A percentile compares a stretch with the other conserved stretches of the same genome.
Evolutionary conservation across 2,888 invertebrate genomes (phyloP).

Genomic region (Fragum fragum): DNA sequence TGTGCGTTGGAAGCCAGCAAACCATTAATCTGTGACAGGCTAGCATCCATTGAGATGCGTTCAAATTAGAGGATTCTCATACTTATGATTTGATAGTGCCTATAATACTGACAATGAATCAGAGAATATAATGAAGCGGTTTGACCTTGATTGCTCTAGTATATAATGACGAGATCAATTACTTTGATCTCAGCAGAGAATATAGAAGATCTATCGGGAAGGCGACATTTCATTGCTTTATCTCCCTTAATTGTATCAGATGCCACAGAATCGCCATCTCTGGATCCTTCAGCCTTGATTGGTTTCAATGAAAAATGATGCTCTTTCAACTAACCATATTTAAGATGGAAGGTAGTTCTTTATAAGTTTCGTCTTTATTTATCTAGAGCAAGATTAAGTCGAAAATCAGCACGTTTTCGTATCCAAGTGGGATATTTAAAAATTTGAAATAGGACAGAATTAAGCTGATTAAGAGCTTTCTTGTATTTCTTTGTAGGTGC

Average conservation of each 20-base stretch:
- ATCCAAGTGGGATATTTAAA: too few species aligned
- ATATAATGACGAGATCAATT: slow-evolving; percentile 27
- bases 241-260: background rate
- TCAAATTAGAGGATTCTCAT: too few species aligned
- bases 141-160: too few species aligned
- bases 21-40: too few species aligned
- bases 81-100: too few species aligned
- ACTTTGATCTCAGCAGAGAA: slow-evolving; percentile 37
- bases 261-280: slow-evolving; percentile 18
- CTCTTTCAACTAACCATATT: background rate
- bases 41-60: too few species aligned
- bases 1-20: too few species aligned
- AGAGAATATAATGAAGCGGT: too few species aligned
- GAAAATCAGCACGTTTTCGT: background rate
- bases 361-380: background rate
- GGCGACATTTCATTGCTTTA: background rate
- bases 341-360: background rate
- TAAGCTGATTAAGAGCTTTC: too few species aligned
- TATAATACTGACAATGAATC: too few species aligned
- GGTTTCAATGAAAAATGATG: slow-evolving; percentile 1
- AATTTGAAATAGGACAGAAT: too few species aligned
- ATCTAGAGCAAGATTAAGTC: background rate
- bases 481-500: too few species aligned
- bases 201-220: slow-evolving; percentile 33
- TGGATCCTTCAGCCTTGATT: slow-evolving; percentile 41